Evolutionary conservation across 1,140 invertebrate genomes (phyloP).

Genomic region (Brachionus rotundiformis): DNA sequence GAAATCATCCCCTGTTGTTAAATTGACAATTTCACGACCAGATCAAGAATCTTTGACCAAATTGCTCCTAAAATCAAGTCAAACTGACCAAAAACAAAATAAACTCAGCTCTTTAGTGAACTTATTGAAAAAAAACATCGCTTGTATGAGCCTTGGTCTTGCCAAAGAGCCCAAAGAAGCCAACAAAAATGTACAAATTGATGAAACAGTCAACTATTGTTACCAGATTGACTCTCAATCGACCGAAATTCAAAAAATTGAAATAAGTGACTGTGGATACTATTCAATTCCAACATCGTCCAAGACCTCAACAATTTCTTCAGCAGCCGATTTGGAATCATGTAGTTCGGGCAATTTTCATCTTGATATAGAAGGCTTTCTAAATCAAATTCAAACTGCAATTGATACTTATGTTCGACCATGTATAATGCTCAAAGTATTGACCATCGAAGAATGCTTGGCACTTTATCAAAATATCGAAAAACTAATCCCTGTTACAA

Average conservation of each 20-base stretch:
- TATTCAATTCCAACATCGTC: slow-evolving; percentile 36
- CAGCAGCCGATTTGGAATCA: not conserved
- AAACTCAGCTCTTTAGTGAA: not conserved
- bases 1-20: not conserved
- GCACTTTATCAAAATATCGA: slow-evolving; percentile 38
- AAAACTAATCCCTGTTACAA: slow-evolving; percentile 41
- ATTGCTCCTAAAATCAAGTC: not conserved
- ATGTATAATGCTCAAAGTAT: slow-evolving; percentile 36
- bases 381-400: not conserved
- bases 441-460: slow-evolving; percentile 15
- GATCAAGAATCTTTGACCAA: not conserved
- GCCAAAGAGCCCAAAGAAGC: not conserved
- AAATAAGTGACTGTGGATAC: slow-evolving; percentile 30
- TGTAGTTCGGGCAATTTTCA: not conserved
- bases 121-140: slow-evolving; percentile 21
- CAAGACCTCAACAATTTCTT: not conserved
- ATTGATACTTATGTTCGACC: slow-evolving; percentile 41
- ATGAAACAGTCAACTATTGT: not conserved
- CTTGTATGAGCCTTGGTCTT: not conserved
- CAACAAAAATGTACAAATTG: not conserved
- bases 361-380: not conserved
- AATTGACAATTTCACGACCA: not conserved
- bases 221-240: slow-evolving; percentile 6
- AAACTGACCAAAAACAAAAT: not conserved
- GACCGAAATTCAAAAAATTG: not conserved